Evolutionary conservation across 2,888 invertebrate genomes (phyloP), one percentile per base, ranked within the genome.

Genomic region (Seira sanloemensis): DNA sequence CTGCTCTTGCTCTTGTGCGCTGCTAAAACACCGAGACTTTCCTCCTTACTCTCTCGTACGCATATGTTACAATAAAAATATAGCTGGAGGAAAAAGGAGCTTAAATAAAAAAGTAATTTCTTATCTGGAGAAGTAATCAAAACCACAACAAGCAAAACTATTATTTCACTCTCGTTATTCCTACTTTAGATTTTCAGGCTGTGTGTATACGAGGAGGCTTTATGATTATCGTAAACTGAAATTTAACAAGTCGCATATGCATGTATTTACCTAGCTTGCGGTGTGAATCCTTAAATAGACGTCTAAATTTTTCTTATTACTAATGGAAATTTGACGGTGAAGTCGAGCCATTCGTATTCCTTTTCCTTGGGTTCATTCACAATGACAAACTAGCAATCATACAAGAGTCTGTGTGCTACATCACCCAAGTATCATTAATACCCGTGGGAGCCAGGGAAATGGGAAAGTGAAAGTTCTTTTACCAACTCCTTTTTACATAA

Each of bases 31-130:
- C n/a, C n/a, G n/a, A n/a, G n/a, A n/a, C n/a, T n/a, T n/a, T n/a
- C n/a, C n/a, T n/a, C n/a, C n/a, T n/a, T n/a, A n/a, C n/a, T n/a
- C n/a, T n/a, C n/a, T n/a, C n/a, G n/a, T n/a, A n/a, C n/a, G 50
- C 50, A 50, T n/a, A n/a, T n/a, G n/a, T n/a, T n/a, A n/a, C 50
- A 50, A 37, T 12, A 37, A 37, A 4, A 37, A 37, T n/a, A n/a
- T n/a, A n/a, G n/a, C n/a, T n/a, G n/a, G 37, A 37, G 12, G 37
- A 37, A 16, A 74, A 74, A 75, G 19, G 62, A 75, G 62, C 66
- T 66, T 65, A 75, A 75, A 75, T 75, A 54, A 62, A 62, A 73
- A 77, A 77, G 77, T 77, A 77, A 77, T 77, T 77, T 77, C 77
- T 77, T 77, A 77, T 77, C 77, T 68, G 67, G 58, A 18, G 16